These are phyloP conservation scores for Melanerpes formicivorus DNA, from an alignment of 2,113 vertebrate genomes.

Conservation along the genomic window DNA sequence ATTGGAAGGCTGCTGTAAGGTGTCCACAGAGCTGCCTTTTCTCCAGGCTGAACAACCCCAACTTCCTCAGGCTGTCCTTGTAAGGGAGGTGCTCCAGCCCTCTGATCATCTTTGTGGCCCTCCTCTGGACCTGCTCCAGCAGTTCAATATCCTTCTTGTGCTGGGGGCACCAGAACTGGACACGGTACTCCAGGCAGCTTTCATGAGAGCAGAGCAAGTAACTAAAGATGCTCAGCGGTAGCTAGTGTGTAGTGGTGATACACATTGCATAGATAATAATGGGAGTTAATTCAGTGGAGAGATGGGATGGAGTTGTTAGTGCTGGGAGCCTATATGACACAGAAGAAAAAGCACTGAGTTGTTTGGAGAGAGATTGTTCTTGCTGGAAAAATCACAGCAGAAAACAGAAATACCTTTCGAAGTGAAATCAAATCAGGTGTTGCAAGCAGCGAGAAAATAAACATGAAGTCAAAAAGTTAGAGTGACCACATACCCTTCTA, in stretches of 20 bases:
- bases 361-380: neutral
- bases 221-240: neutral
- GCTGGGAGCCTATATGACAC: neutral
- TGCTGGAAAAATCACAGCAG: neutral
- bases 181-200: no score
- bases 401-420: neutral
- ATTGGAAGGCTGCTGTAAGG: no score
- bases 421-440: neutral
- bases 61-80: no score
- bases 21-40: no score
- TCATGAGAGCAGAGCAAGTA: neutral
- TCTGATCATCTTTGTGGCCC: no score
- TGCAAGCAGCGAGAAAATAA: neutral
- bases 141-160: no score
- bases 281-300: neutral
- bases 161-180: no score
- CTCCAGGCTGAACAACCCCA: no score
- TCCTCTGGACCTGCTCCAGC: no score
- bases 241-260: neutral
- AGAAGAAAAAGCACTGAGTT: neutral
- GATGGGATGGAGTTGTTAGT: neutral
- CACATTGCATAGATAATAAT: accelerated
- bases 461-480: neutral
- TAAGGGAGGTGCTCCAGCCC: no score
- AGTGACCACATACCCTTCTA: accelerated